Evolutionary conservation across 2,113 vertebrate genomes (phyloP).

Genomic region (Poeciliopsis turrubarensis): DNA sequence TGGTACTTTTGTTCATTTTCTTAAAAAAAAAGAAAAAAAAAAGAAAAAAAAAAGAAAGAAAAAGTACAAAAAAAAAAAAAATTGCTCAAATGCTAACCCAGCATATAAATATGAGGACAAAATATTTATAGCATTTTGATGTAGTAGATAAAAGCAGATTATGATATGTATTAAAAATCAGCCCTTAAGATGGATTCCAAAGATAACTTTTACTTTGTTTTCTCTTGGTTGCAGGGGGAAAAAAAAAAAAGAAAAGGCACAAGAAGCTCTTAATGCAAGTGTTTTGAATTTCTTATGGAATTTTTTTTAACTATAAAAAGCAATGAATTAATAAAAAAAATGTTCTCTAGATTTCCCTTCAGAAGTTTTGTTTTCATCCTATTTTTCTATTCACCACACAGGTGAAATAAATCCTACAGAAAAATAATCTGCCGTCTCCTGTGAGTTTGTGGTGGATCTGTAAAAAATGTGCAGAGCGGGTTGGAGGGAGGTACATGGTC

Average conservation of each 20-base stretch:
- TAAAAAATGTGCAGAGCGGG: constrained; percentile 19
- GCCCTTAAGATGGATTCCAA: constrained; percentile 81
- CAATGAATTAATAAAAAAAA: constrained; percentile 77
- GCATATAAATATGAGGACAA: constrained; percentile 88
- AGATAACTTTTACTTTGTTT: constrained; percentile 80
- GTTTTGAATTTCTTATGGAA: constrained; percentile 74
- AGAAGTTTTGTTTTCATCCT: constrained; percentile 82
- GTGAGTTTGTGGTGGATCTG: constrained; percentile 40
- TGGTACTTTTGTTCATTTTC: constrained; percentile 85
- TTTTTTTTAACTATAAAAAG: constrained; percentile 68
- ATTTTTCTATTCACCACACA: constrained; percentile 83
- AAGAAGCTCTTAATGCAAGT: constrained; percentile 84
- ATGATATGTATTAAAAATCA: constrained; percentile 81
- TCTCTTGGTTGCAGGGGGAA: constrained; percentile 83
- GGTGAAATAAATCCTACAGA: constrained; percentile 83
- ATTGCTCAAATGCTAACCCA: constrained; percentile 85
- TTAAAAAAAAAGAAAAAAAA: constrained; percentile 66
- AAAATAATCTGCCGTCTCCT: constrained; percentile 37
- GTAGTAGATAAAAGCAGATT: constrained; percentile 81
- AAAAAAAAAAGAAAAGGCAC: constrained; percentile 78
- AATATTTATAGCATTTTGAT: constrained; percentile 85
- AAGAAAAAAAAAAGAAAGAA: constrained; percentile 67
- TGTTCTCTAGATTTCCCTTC: constrained; percentile 82
- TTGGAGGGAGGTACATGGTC: constrained; percentile 21
- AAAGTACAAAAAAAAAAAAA: constrained; percentile 71